Evolutionary conservation across 2,888 invertebrate genomes (phyloP).

Genomic region (Sinelater perroti): DNA sequence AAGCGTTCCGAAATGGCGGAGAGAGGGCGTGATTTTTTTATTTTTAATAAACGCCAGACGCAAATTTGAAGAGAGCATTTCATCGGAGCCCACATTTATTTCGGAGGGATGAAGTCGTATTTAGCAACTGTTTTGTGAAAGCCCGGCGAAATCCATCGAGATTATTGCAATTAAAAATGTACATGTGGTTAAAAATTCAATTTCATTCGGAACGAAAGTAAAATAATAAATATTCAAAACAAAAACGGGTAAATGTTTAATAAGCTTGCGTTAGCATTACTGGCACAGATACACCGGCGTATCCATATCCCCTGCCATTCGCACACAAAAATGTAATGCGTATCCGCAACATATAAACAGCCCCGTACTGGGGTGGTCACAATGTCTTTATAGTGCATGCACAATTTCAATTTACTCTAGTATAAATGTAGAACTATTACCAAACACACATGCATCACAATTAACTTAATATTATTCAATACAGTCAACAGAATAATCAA

Average conservation of each 20-base stretch:
- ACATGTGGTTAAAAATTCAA: conserved; percentile 50
- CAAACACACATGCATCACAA: too few relatives aligned
- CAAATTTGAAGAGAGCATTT: conserved; percentile 27
- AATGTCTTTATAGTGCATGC: too few relatives aligned
- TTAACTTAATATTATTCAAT: too few relatives aligned
- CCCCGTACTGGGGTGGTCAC: too few relatives aligned
- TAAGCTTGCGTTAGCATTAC: conserved; percentile 42
- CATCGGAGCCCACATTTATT: conserved; percentile 33
- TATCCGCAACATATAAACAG: conserved; percentile 35
- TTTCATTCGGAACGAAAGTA: conserved; percentile 51
- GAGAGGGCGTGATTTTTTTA: not conserved
- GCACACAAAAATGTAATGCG: conserved; percentile 36
- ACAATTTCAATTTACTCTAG: too few relatives aligned
- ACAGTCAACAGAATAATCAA: too few relatives aligned
- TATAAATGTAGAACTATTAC: too few relatives aligned
- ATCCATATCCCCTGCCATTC: conserved; percentile 39
- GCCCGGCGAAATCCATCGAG: conserved; percentile 37
- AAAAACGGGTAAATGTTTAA: conserved; percentile 45
- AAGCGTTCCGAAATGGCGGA: too few relatives aligned
- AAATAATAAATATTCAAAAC: conserved; percentile 51
- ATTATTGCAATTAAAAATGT: conserved; percentile 39
- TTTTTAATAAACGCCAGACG: conserved; percentile 2
- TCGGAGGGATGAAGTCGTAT: conserved; percentile 32
- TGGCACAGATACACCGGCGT: conserved; percentile 40
- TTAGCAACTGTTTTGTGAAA: conserved; percentile 39